Conservation (phyloP, 2,797 vertebrate genomes). For the Selene dorsalis region DNA sequence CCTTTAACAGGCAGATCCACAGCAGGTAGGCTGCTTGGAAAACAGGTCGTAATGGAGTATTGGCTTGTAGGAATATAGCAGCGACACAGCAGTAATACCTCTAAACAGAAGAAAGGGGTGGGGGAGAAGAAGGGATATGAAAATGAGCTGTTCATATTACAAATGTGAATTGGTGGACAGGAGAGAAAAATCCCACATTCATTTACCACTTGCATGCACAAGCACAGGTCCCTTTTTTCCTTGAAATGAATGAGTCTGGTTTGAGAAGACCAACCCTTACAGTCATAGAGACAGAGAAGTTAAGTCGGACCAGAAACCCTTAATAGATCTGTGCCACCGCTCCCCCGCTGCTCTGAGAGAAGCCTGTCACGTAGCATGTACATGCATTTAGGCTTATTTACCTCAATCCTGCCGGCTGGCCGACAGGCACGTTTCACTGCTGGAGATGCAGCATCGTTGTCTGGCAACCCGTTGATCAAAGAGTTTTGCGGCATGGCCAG, state of each 20-base stretch:
- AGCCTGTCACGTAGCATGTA: constrained; percentile 75
- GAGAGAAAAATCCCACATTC: constrained; percentile 34
- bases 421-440: constrained; percentile 78
- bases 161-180: neutral
- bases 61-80: constrained; percentile 39
- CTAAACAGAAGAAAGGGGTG: constrained; percentile 18
- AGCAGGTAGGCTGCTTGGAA: constrained; percentile 45
- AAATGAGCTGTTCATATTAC: constrained; percentile 40
- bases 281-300: constrained; percentile 52
- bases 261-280: constrained; percentile 31
- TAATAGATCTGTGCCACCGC: constrained; percentile 62
- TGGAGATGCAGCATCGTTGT: constrained; percentile 77
- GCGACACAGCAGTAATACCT: constrained; percentile 24
- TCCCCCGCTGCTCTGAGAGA: constrained; percentile 61
- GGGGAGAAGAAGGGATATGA: constrained; percentile 12
- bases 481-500: constrained; percentile 42
- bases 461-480: constrained; percentile 78
- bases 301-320: constrained; percentile 34
- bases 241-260: constrained; percentile 38
- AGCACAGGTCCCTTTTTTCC: constrained; percentile 46
- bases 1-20: constrained; percentile 21
- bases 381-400: constrained; percentile 81
- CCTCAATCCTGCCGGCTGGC: constrained; percentile 71
- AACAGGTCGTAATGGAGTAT: constrained; percentile 39
- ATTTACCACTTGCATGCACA: constrained; percentile 52